These are phyloP conservation scores for Ophthalmolycus amberensis DNA, from an alignment of 2,113 vertebrate species.

Conservation along the genomic window DNA sequence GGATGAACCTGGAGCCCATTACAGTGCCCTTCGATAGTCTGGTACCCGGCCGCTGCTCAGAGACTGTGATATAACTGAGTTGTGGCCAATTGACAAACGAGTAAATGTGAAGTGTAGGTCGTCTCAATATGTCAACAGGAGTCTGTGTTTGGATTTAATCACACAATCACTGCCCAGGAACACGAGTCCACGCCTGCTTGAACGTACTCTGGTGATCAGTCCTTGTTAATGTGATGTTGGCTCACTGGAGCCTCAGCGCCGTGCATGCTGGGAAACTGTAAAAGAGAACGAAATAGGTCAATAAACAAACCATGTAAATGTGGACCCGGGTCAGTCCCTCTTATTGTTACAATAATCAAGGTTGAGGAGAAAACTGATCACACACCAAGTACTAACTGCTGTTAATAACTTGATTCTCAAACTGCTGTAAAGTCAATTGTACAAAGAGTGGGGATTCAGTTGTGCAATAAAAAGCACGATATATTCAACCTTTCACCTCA, in stretches of 20 bases:
- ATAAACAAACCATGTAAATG: constrained; percentile 55
- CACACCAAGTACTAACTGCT: constrained; percentile 23
- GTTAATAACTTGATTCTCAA: constrained; percentile 22
- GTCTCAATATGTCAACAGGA: constrained; percentile 49
- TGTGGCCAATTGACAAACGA: constrained; percentile 46
- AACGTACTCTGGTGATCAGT: constrained; percentile 39
- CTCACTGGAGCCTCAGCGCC: constrained; percentile 13
- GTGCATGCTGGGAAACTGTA: constrained; percentile 45
- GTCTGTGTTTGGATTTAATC: constrained; percentile 45
- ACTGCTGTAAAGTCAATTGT: constrained; percentile 1
- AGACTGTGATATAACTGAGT: constrained; percentile 35
- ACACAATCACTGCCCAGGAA: constrained; percentile 21
- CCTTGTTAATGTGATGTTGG: constrained; percentile 35
- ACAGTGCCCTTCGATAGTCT: constrained; percentile 47
- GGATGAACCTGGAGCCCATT: constrained; percentile 65
- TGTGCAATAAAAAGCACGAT: constrained; percentile 14
- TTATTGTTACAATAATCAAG: constrained; percentile 48
- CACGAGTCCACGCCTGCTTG: constrained; percentile 27
- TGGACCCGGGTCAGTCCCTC: neutral
- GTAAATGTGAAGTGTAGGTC: constrained; percentile 29
- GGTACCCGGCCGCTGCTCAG: constrained; percentile 14
- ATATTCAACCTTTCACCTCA: constrained; percentile 28
- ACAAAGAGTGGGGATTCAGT: neutral
- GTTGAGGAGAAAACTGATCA: constrained; percentile 45
- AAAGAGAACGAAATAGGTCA: constrained; percentile 40